These are phyloP conservation scores for Platalea minor DNA, from an alignment of 2,797 vertebrate species.

Conservation along the genomic window DNA sequence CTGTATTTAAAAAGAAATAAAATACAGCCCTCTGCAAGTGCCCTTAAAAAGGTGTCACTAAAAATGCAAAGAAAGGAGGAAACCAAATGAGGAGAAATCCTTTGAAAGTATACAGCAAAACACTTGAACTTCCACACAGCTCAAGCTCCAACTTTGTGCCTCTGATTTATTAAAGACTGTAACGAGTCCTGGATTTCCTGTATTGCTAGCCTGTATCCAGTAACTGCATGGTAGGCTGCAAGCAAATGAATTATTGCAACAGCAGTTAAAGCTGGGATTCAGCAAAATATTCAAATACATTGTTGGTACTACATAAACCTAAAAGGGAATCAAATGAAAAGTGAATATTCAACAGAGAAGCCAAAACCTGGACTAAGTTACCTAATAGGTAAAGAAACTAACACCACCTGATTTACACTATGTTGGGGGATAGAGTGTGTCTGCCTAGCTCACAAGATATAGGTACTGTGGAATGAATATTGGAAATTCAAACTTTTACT, in stretches of 20 bases:
- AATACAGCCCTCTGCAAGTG: not conserved
- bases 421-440: not conserved
- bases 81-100: not conserved
- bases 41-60: not conserved
- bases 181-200: not conserved
- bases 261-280: not conserved
- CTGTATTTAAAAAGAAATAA: not conserved
- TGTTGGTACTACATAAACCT: not conserved
- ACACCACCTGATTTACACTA: not conserved
- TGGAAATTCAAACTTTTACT: not conserved
- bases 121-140: not conserved
- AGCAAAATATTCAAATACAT: not conserved
- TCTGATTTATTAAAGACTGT: not conserved
- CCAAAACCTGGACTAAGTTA: not conserved
- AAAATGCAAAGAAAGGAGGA: not conserved
- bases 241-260: not conserved
- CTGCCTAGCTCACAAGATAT: not conserved
- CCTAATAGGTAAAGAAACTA: not conserved
- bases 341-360: not conserved
- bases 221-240: not conserved
- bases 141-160: not conserved
- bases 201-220: not conserved
- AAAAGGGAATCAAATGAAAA: not conserved
- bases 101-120: not conserved
- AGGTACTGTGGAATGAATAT: not conserved